Percentiles rank a stretch among this genome's conserved stretches.
Conservation (phyloP, 2,113 vertebrate genomes). For the Anhinga rufa region DNA sequence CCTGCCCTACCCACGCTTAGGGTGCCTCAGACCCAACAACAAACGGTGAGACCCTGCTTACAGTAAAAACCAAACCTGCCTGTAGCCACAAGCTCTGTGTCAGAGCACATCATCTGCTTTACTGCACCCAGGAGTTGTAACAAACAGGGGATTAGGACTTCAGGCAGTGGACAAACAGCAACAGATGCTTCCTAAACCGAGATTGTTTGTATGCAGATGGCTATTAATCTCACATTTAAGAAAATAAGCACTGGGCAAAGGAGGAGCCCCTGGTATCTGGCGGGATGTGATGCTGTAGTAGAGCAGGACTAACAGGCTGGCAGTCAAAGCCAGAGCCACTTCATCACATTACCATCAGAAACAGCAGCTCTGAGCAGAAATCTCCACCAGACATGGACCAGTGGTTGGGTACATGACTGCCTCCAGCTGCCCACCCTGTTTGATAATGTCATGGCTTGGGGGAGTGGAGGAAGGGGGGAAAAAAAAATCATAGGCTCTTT, state of each 20-base stretch:
- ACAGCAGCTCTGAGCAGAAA: neutral
- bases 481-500: neutral
- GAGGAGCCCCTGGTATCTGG: neutral
- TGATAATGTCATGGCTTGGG: neutral
- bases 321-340: neutral
- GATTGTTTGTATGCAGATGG: neutral
- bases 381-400: no score
- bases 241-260: neutral
- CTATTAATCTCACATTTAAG: neutral
- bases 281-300: neutral
- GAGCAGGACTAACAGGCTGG: neutral
- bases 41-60: neutral
- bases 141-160: neutral
- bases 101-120: neutral
- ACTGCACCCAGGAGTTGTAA: neutral
- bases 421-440: neutral
- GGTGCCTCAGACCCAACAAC: neutral
- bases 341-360: fast-evolving
- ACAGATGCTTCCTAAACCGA: neutral
- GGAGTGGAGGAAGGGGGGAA: neutral
- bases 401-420: neutral
- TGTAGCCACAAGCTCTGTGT: neutral
- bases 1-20: no score
- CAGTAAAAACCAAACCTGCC: neutral
- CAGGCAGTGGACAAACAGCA: neutral